Evolutionary conservation across 2,888 invertebrate species (phyloP).

Genomic region (Metacarcinus magister): DNA sequence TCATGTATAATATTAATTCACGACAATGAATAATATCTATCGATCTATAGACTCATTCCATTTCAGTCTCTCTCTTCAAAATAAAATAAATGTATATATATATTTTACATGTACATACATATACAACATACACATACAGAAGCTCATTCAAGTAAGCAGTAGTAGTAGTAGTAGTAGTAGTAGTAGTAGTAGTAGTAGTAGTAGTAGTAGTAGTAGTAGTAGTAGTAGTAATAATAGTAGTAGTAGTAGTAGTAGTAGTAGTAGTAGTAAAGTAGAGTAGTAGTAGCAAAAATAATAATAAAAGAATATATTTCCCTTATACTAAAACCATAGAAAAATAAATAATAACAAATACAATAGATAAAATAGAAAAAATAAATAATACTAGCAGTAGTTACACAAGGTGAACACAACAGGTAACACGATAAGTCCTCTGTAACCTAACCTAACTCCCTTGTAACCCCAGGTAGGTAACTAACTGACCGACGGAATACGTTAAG

Average conservation of each 20-base stretch:
- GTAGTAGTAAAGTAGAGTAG: neutral
- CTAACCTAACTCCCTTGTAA: neutral
- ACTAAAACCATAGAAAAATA: neutral
- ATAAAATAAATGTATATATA: neutral
- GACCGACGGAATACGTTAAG: neutral
- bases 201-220: constrained; percentile 61
- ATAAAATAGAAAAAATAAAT: neutral
- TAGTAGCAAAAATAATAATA: neutral
- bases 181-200: constrained; percentile 52
- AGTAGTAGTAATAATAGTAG: constrained; percentile 45
- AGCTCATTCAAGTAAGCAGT: neutral
- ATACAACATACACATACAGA: neutral
- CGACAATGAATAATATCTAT: neutral
- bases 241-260: constrained; percentile 42
- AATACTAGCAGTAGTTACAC: too few species aligned
- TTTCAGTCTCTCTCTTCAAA: neutral
- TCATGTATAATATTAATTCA: neutral
- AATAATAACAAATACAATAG: neutral
- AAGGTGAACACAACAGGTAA: too few species aligned
- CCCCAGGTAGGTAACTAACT: too few species aligned
- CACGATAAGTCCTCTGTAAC: neutral
- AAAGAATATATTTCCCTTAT: neutral
- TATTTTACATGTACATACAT: too few species aligned
- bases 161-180: neutral
- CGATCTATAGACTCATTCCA: neutral